Evolutionary conservation across 2,113 vertebrate species (phyloP).

Genomic region (Archilochus colubris): DNA sequence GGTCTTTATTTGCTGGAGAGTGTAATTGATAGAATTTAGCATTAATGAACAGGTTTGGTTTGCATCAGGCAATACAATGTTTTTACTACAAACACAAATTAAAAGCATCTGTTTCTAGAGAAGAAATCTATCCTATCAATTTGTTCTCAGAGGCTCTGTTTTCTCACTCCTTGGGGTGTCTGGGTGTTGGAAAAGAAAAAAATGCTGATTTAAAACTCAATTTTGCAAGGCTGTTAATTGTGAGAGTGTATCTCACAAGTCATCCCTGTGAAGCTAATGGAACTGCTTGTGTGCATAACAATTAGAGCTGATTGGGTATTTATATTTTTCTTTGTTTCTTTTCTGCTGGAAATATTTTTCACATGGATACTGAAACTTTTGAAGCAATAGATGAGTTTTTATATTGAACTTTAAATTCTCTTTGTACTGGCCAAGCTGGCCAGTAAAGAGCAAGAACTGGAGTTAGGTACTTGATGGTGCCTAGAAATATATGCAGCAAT

Average conservation of each 20-base stretch:
- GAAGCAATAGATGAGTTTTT: background rate
- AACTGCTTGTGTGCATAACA: background rate
- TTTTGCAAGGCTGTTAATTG: slow-evolving; percentile 28
- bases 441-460: background rate
- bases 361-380: background rate
- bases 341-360: background rate
- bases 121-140: slow-evolving; percentile 18
- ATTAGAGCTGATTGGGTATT: background rate
- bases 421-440: background rate
- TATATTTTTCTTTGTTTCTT: background rate
- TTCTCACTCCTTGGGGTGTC: slow-evolving; percentile 27
- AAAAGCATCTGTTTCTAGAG: slow-evolving; percentile 12
- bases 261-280: background rate
- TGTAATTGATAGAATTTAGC: background rate
- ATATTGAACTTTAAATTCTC: background rate
- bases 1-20: background rate
- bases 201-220: background rate
- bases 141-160: slow-evolving; percentile 16
- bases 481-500: background rate
- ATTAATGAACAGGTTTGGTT: background rate
- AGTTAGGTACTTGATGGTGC: background rate
- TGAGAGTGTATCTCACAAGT: background rate
- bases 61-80: background rate
- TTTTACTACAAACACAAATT: slow-evolving; percentile 28
- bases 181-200: background rate